Base-by-base conservation (phyloP, 2,888 invertebrate species). In the Stenichneumon culpator region DNA sequence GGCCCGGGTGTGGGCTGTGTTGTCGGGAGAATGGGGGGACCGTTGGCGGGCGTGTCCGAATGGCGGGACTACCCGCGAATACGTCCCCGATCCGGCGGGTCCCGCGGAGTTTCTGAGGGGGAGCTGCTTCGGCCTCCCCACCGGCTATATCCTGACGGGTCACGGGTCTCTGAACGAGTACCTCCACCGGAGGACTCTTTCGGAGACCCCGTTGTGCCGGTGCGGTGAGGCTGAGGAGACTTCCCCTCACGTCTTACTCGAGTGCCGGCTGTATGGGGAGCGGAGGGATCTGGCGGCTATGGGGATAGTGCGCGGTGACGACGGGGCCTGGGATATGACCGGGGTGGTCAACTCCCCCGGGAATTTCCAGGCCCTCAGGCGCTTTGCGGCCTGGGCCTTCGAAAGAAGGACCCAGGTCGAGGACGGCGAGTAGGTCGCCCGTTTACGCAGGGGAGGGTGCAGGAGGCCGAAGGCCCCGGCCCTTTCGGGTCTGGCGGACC, bases 371-470 rank as follows among this genome's bases (percentile, higher is more conserved):
- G 72, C 72, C 14, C 72, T 72, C 19, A 54, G 54, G 36, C 50
- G 54, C 52, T 72, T 72, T 19, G 63, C 63, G 32, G 74, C 63
- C 50, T 75, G 63, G 63, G 74, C 6, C 47, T 75, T 75, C 63
- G 74, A 75, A 0, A 9, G 0, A 50, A 65, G 50, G 47, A 11
- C 19, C 50, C 63, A 25, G 50, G 63, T 11, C n/a, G 63, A 28
- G 0, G 63, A 0, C 0, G 63, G 1, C 1, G 28, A 47, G 28
- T 50, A 22, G 60, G 28, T 6, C 14, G 7, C 16, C 19, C 3
- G 28, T 50, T 57, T 16, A 9, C 50, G 74, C 63, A 75, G 65
- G 50, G 63, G n/a, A n/a, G 65, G 63, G n/a, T n/a, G 44, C 50
- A 39, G 50, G 50, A 75, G 74, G 28, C 11, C 50, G 28, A 57